Evolutionary conservation across 1,140 invertebrate species (phyloP).

Genomic region (Aphelinus atriplicis): DNA sequence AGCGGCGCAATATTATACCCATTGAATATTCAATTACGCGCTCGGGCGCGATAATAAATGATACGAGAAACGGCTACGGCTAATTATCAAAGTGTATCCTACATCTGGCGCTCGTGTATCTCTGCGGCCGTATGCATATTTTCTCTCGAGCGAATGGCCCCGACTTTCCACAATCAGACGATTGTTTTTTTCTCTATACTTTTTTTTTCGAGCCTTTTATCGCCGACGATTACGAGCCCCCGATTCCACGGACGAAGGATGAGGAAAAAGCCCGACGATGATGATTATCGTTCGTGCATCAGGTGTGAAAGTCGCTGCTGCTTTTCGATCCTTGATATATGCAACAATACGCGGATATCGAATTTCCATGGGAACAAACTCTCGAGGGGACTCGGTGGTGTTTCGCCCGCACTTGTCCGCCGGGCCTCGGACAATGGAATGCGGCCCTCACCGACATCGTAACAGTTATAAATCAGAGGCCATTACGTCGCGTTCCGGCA

Average conservation of each 20-base stretch:
- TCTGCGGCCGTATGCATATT: background rate
- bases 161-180: conserved; percentile 13
- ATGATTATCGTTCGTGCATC: too few relatives aligned
- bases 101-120: background rate
- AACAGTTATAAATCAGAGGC: too few relatives aligned
- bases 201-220: background rate
- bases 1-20: conserved; percentile 4
- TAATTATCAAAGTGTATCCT: conserved; percentile 8
- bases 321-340: too few relatives aligned
- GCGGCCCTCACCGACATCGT: too few relatives aligned
- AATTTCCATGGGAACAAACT: too few relatives aligned
- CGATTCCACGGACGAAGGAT: background rate
- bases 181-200: background rate
- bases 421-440: too few relatives aligned
- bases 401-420: too few relatives aligned
- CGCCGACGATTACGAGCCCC: background rate
- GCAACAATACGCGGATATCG: too few relatives aligned
- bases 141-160: background rate
- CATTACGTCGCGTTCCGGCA: too few relatives aligned
- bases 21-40: conserved; percentile 13
- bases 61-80: background rate
- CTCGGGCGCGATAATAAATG: conserved; percentile 3
- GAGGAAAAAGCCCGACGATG: too few relatives aligned
- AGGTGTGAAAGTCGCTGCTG: too few relatives aligned
- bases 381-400: too few relatives aligned